These are phyloP conservation scores for Eristalis tenax DNA, from an alignment of 2,888 invertebrate genomes.

Conservation along the genomic window DNA sequence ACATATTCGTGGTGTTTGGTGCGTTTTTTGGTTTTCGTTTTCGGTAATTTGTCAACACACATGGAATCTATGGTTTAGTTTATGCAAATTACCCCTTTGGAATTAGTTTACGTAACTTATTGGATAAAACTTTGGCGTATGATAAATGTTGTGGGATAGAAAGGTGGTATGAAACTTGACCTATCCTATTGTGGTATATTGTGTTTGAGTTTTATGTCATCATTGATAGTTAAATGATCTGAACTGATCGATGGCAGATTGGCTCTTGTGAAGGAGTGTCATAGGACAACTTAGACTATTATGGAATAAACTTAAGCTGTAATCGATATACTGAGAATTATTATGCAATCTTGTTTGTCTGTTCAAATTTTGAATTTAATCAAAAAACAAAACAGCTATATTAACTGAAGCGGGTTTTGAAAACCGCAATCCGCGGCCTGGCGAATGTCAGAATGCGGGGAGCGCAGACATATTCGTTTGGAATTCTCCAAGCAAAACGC, in stretches of 20 bases:
- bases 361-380: too few species aligned
- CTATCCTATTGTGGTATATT: slow-evolving; percentile 15
- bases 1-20: slow-evolving; percentile 62
- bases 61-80: slow-evolving; percentile 44
- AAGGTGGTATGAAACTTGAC: slow-evolving; percentile 19
- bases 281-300: background rate
- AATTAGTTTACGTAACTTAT: slow-evolving; percentile 4
- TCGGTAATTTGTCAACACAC: slow-evolving; percentile 59
- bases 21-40: slow-evolving; percentile 37
- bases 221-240: background rate
- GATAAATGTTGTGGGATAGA: background rate
- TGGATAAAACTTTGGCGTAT: background rate
- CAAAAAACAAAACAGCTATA: too few species aligned
- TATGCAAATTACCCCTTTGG: slow-evolving; percentile 55
- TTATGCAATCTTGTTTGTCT: too few species aligned
- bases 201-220: background rate
- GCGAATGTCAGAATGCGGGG: background rate
- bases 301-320: too few species aligned
- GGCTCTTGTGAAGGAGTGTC: background rate
- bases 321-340: too few species aligned
- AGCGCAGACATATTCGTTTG: background rate
- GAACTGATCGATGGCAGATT: background rate
- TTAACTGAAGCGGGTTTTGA: background rate
- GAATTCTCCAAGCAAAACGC: too few species aligned
- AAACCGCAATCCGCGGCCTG: background rate